phyloP scores from a whole-genome alignment of 1,140 invertebrate species.

The Drosophila seguyi region DNA sequence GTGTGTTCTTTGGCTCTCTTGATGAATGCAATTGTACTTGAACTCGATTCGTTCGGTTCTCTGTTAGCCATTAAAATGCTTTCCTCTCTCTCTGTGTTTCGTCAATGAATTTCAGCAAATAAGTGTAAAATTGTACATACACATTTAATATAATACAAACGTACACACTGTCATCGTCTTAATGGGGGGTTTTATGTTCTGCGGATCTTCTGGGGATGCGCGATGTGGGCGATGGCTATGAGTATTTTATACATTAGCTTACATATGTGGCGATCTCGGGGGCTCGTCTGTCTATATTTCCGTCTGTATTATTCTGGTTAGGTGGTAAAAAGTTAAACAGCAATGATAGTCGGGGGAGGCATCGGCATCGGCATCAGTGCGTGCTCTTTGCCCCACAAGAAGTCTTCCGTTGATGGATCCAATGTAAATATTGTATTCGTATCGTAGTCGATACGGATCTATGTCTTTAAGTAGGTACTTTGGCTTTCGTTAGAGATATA shows the following conservation, averaged over 20 bases:
- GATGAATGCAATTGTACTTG: constrained; percentile 69
- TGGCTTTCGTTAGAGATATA: constrained; percentile 74
- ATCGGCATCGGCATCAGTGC: constrained; percentile 22
- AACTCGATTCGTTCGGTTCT: constrained; percentile 20
- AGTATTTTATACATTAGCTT: constrained; percentile 66
- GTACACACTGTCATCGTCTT: constrained; percentile 44
- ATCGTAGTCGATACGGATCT: constrained; percentile 66
- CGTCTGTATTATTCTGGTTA: constrained; percentile 44
- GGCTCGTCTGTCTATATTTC: constrained; percentile 3
- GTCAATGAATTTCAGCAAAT: constrained; percentile 75
- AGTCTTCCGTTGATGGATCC: constrained; percentile 52
- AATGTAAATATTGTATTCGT: constrained; percentile 55
- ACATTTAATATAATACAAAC: constrained; percentile 63
- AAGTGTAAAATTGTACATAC: constrained; percentile 69
- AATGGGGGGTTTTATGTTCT: constrained; percentile 14
- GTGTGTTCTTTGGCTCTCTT: constrained; percentile 35
- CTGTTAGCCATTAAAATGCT: constrained; percentile 53
- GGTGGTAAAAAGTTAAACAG: constrained; percentile 63
- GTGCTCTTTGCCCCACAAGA: constrained; percentile 35
- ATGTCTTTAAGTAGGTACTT: constrained; percentile 79
- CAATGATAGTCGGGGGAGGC: constrained; percentile 60
- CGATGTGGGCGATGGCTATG: constrained; percentile 32
- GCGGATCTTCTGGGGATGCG: constrained; percentile 5
- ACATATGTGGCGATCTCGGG: constrained; percentile 33
- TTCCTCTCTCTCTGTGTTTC: background rate